phyloP scores from a whole-genome alignment of 2,888 invertebrate species.

The Stratiomys singularior region DNA sequence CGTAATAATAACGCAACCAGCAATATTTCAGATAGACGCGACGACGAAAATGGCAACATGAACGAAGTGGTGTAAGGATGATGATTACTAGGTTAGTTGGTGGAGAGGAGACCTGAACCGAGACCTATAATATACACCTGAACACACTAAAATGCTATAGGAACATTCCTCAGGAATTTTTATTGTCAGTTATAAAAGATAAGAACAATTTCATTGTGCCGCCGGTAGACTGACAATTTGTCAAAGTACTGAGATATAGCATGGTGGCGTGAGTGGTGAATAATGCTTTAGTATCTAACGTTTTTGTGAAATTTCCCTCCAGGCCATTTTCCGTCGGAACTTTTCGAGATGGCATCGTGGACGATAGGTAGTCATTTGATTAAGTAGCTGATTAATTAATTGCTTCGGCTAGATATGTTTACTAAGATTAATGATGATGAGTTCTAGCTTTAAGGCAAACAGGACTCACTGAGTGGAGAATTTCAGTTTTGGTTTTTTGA shows the following conservation, averaged over 20 bases:
- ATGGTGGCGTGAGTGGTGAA: background rate
- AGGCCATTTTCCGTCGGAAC: background rate
- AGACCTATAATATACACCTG: constrained; percentile 28
- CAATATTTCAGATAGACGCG: constrained; percentile 3
- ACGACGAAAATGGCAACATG: background rate
- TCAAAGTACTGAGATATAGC: constrained; percentile 10
- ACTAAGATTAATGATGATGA: background rate
- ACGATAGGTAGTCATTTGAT: background rate
- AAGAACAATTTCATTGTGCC: constrained; percentile 27
- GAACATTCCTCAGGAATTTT: constrained; percentile 24
- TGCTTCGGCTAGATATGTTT: background rate
- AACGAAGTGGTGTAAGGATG: no score
- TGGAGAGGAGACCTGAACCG: background rate
- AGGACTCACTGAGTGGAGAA: background rate
- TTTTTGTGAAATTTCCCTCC: background rate
- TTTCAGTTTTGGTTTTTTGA: background rate
- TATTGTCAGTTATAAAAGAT: constrained; percentile 36
- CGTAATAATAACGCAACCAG: constrained; percentile 33
- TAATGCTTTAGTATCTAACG: constrained; percentile 15
- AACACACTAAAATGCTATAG: background rate
- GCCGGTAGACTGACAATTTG: constrained; percentile 36
- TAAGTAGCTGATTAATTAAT: background rate
- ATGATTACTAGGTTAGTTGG: background rate
- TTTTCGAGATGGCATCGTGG: background rate
- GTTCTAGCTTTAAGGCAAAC: background rate